Conservation (phyloP, 64 coral and sea anemone genomes). For the Montipora sp. region DNA sequence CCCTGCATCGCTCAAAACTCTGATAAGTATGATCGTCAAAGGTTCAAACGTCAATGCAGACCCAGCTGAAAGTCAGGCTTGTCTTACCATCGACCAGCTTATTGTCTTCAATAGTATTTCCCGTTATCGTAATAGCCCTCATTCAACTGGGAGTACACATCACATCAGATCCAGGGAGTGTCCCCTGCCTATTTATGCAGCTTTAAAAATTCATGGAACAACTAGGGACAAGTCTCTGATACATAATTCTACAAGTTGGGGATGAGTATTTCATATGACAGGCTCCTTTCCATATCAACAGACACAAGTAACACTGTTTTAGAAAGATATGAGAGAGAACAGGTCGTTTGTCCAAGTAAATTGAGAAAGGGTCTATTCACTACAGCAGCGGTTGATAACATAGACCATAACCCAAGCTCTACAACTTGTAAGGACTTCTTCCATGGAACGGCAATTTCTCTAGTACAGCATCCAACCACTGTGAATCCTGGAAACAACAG, state of each 20-base stretch:
- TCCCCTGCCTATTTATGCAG: not conserved
- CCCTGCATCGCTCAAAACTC: not conserved
- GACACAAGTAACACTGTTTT: slow-evolving; percentile 50
- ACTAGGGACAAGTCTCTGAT: slow-evolving; percentile 60
- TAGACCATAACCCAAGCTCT: too few species aligned
- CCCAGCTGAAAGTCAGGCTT: not conserved
- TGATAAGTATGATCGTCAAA: slow-evolving; percentile 54
- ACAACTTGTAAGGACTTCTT: too few species aligned
- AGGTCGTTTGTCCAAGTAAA: too few species aligned
- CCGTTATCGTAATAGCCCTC: slow-evolving; percentile 35
- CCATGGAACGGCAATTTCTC: too few species aligned
- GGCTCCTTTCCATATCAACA: slow-evolving; percentile 22
- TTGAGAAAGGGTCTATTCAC: not conserved
- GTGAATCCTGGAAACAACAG: not conserved
- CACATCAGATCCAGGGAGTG: slow-evolving; percentile 49
- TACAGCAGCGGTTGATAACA: not conserved
- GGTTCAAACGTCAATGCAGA: slow-evolving; percentile 41
- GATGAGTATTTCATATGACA: slow-evolving; percentile 53
- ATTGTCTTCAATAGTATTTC: slow-evolving; percentile 56
- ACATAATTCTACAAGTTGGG: slow-evolving; percentile 64
- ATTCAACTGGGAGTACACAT: slow-evolving; percentile 44
- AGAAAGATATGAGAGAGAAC: not conserved
- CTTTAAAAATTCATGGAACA: slow-evolving; percentile 53
- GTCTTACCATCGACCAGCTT: slow-evolving; percentile 26
- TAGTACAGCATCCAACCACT: too few species aligned